phyloP scores from a whole-genome alignment of 2,888 invertebrate species.

The Apeira syringaria region DNA sequence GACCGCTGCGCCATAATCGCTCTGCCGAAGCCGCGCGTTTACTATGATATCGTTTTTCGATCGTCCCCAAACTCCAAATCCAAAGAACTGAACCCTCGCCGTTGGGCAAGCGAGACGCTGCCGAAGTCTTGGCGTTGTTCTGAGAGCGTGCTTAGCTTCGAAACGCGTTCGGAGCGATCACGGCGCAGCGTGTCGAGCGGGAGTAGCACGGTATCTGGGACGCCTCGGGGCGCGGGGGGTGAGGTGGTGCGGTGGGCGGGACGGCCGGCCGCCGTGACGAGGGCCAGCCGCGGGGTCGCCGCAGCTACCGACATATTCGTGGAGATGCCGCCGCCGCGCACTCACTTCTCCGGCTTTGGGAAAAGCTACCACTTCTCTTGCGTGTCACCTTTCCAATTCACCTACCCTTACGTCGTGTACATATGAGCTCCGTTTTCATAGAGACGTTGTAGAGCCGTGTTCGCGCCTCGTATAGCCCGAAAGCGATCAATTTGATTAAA shows the following conservation, averaged over 20 bases:
- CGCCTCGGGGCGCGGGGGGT: conserved; percentile 52
- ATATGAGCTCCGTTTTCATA: conserved; percentile 50
- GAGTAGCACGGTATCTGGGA: conserved; percentile 42
- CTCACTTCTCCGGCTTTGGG: conserved; percentile 79
- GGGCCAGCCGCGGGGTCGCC: conserved; percentile 78
- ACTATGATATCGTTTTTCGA: conserved; percentile 67
- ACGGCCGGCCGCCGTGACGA: conserved; percentile 78
- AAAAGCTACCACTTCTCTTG: conserved; percentile 82
- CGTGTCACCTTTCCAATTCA: conserved; percentile 79
- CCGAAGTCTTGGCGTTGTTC: conserved; percentile 77
- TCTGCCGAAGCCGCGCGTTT: conserved; percentile 68
- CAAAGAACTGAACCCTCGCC: conserved; percentile 59
- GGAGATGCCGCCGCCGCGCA: conserved; percentile 75
- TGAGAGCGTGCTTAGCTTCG: conserved; percentile 66
- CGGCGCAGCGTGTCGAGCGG: conserved; percentile 57
- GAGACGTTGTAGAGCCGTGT: conserved; percentile 1
- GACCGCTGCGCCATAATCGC: conserved; percentile 77
- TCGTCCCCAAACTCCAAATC: conserved; percentile 45
- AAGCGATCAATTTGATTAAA: conserved; percentile 17
- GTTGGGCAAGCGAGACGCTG: conserved; percentile 69
- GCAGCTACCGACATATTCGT: conserved; percentile 74
- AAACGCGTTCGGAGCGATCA: conserved; percentile 51
- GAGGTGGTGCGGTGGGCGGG: conserved; percentile 73
- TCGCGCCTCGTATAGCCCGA: conserved; percentile 4
- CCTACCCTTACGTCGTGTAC: conserved; percentile 76